Percentiles rank a stretch among this genome's conserved stretches.
These are phyloP conservation scores for Dolichotis patagonum DNA, from an alignment of 2,113 vertebrate species.

Conservation along the genomic window DNA sequence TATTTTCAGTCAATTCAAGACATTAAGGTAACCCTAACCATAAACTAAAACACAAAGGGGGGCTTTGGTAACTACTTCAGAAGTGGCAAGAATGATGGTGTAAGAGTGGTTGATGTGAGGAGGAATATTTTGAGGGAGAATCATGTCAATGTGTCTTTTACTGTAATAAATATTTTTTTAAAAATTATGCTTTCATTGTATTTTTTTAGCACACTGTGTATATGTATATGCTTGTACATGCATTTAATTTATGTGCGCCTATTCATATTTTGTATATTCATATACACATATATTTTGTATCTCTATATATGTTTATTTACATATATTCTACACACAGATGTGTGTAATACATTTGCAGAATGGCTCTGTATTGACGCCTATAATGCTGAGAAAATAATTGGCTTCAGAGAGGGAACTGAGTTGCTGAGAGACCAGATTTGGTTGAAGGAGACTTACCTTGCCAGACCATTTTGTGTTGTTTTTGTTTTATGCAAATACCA, in stretches of 20 bases:
- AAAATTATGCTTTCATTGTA: background rate
- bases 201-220: background rate
- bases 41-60: background rate
- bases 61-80: background rate
- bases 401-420: background rate
- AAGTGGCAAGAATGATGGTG: background rate
- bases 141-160: background rate
- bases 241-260: background rate
- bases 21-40: background rate
- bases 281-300: background rate
- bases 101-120: background rate
- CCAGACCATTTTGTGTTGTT: background rate
- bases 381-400: constrained; percentile 23
- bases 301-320: background rate
- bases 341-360: background rate
- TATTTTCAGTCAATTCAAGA: background rate
- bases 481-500: background rate
- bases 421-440: background rate
- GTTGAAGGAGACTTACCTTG: background rate
- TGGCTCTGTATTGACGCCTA: background rate
- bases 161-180: background rate
- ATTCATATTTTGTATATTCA: background rate
- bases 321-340: background rate
- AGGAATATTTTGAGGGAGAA: background rate
- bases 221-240: background rate